A percentile compares a stretch with the other conserved stretches of the same genome.
Conservation (phyloP, 2,888 invertebrate genomes). For the Himalopsyche anomala region DNA sequence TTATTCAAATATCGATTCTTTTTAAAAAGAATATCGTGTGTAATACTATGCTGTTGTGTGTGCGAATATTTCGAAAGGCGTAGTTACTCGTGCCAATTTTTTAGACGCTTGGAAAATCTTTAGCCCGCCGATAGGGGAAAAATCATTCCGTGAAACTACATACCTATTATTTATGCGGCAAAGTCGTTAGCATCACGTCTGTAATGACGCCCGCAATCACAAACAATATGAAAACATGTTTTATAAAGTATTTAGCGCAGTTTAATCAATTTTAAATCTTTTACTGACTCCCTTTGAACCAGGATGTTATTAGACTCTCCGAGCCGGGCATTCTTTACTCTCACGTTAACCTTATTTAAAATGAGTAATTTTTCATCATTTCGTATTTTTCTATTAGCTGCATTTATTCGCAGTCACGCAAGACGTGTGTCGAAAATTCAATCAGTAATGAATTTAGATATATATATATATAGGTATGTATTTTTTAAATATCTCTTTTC, state of each 20-base stretch:
- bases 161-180: slow-evolving; percentile 42
- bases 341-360: slow-evolving; percentile 14
- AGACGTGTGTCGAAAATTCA: no score
- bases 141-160: slow-evolving; percentile 40
- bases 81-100: slow-evolving; percentile 53
- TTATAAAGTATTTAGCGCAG: background rate
- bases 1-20: slow-evolving; percentile 38
- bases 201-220: slow-evolving; percentile 40
- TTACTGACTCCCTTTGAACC: background rate
- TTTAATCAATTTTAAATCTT: background rate
- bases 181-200: slow-evolving; percentile 46
- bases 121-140: slow-evolving; percentile 41
- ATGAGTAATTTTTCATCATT: background rate
- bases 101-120: slow-evolving; percentile 39
- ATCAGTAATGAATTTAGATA: no score
- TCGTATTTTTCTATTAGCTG: background rate
- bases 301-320: background rate
- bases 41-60: background rate
- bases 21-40: background rate
- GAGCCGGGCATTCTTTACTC: background rate
- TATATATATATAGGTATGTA: no score
- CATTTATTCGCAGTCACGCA: no score
- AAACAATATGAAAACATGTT: slow-evolving; percentile 38
- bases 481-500: no score
- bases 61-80: slow-evolving; percentile 47